A percentile compares a stretch with the other conserved stretches of the same genome.
Evolutionary conservation across 2,113 vertebrate genomes (phyloP).

Genomic region (Apodemus sylvaticus): DNA sequence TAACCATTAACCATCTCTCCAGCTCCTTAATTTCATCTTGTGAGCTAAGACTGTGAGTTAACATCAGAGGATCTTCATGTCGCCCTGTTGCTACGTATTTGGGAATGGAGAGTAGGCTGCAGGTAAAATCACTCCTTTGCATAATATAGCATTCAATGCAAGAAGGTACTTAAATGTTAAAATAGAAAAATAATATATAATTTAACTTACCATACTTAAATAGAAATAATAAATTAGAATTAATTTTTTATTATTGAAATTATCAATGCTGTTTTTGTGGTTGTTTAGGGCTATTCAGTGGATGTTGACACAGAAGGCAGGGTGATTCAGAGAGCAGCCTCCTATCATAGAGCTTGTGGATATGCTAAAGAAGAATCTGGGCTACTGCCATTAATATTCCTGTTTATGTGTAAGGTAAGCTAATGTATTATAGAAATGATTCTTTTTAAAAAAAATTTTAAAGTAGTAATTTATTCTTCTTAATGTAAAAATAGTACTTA

Average conservation of each 20-base stretch:
- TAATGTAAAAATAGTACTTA: conserved; percentile 40
- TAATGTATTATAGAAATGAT: conserved; percentile 30
- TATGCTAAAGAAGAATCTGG: conserved; percentile 83
- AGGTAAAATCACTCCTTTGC: conserved; percentile 34
- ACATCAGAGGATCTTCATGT: conserved; percentile 32
- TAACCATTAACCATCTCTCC: background rate
- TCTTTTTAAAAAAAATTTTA: conserved; percentile 56
- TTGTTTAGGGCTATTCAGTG: conserved; percentile 86
- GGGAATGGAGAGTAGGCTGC: background rate
- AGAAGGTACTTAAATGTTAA: conserved; percentile 46
- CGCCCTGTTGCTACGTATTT: background rate
- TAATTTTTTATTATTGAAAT: conserved; percentile 46
- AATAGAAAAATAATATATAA: conserved; percentile 49
- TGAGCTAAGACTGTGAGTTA: conserved; percentile 32
- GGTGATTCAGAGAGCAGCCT: conserved; percentile 85
- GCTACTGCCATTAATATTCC: conserved; percentile 85
- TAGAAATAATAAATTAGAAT: conserved; percentile 29
- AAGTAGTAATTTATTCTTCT: conserved; percentile 21
- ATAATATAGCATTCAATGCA: conserved; percentile 21
- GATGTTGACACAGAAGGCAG: conserved; percentile 85
- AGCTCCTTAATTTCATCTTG: conserved; percentile 27
- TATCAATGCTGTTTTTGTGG: conserved; percentile 11
- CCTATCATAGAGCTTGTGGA: conserved; percentile 85
- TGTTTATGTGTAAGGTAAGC: conserved; percentile 89
- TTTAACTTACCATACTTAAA: background rate